Conservation (phyloP, 2,797 vertebrate species). For the Sebastes iracundus region DNA sequence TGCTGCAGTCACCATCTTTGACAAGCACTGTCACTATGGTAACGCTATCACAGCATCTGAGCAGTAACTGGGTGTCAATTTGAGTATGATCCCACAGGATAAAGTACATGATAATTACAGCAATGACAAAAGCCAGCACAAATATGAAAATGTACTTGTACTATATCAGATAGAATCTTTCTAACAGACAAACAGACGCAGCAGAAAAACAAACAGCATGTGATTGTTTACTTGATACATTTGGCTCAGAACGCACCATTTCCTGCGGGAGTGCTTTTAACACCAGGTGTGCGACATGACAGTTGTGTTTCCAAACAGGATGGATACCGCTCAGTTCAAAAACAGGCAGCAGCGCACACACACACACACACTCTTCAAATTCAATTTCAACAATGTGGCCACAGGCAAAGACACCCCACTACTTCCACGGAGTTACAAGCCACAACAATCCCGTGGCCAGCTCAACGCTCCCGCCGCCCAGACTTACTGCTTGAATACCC, state of each 20-base stretch:
- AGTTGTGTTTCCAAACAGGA: conserved; percentile 38
- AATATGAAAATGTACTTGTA: background rate
- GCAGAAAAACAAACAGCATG: background rate
- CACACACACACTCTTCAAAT: conserved; percentile 37
- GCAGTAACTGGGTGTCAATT: background rate
- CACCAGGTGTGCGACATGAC: conserved; percentile 46
- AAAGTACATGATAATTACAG: background rate
- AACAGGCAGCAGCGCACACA: conserved; percentile 14
- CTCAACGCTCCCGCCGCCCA: conserved; percentile 19
- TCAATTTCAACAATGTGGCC: conserved; percentile 57
- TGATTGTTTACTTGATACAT: conserved; percentile 8
- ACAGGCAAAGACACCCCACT: conserved; percentile 43
- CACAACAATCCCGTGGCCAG: conserved; percentile 20
- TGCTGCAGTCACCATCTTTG: background rate
- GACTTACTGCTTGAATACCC: conserved; percentile 26
- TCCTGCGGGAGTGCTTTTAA: conserved; percentile 36
- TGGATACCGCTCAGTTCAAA: conserved; percentile 29
- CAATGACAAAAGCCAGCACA: background rate
- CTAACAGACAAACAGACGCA: background rate
- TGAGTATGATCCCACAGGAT: background rate
- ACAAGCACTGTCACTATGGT: background rate
- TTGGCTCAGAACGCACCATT: conserved; percentile 5
- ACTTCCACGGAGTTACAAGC: conserved; percentile 33
- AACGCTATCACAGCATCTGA: background rate
- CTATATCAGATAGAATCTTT: background rate